A percentile compares a stretch with the other conserved stretches of the same genome.
These are phyloP conservation scores for Pseudocheirus occidentalis DNA, from an alignment of 2,797 vertebrate genomes.

Conservation along the genomic window DNA sequence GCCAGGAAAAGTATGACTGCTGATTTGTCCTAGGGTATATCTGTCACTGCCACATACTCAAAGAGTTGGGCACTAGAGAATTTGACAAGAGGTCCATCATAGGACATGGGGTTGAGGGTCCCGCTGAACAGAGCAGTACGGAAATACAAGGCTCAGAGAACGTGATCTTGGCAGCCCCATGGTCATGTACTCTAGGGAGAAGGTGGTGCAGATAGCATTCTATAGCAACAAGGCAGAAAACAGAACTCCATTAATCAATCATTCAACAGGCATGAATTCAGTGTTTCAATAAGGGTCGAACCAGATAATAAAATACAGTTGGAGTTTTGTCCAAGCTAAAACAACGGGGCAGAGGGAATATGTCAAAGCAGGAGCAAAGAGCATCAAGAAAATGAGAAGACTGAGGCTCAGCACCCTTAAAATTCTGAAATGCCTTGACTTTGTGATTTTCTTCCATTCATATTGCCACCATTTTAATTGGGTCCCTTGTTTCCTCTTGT, in stretches of 20 bases:
- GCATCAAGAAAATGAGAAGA: not conserved
- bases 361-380: not conserved
- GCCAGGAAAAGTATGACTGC: not conserved
- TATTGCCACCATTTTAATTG: not conserved
- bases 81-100: not conserved
- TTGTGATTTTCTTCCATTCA: slow-evolving; percentile 46
- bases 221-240: not conserved
- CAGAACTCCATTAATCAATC: not conserved
- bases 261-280: not conserved
- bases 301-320: not conserved
- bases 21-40: not conserved
- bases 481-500: not conserved
- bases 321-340: not conserved
- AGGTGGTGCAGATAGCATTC: not conserved
- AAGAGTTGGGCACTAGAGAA: not conserved
- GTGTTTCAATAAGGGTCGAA: not conserved
- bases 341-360: not conserved
- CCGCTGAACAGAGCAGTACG: not conserved
- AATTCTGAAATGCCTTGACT: slow-evolving; percentile 26
- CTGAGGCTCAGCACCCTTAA: not conserved
- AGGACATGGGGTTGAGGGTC: not conserved
- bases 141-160: not conserved
- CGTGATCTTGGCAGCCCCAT: not conserved
- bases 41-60: not conserved
- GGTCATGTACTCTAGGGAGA: not conserved